These are phyloP conservation scores for Sinocyclocheilus rhinocerous DNA, from an alignment of 2,113 vertebrate species.

Conservation along the genomic window DNA sequence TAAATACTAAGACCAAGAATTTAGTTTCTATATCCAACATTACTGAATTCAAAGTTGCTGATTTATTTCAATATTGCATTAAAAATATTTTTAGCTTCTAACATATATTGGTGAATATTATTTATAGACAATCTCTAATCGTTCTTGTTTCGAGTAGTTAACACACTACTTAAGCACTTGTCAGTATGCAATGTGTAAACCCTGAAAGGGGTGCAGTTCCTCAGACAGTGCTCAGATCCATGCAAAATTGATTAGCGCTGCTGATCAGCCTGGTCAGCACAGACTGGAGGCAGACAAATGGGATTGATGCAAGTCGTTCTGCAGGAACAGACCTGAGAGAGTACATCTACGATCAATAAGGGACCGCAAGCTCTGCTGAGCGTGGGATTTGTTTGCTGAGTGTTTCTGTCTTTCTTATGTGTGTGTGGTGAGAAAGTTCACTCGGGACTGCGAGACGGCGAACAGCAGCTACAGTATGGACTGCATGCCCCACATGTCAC, in stretches of 20 bases:
- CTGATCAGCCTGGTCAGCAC: conserved; percentile 67
- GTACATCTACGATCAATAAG: conserved; percentile 64
- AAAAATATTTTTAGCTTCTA: background rate
- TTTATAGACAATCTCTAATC: background rate
- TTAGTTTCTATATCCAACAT: background rate
- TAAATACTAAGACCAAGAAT: background rate
- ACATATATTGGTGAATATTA: background rate
- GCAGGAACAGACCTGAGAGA: conserved; percentile 60
- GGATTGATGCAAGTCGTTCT: conserved; percentile 59
- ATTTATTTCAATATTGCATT: background rate
- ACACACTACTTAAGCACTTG: conserved; percentile 15
- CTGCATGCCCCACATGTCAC: conserved; percentile 68
- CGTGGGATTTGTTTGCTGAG: conserved; percentile 36
- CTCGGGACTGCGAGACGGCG: conserved; percentile 61
- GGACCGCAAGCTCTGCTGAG: conserved; percentile 69
- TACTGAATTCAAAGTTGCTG: background rate
- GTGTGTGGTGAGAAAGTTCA: conserved; percentile 67
- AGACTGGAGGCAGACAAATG: conserved; percentile 64
- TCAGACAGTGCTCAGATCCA: conserved; percentile 63
- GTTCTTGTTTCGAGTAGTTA: background rate
- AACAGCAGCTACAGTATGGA: conserved; percentile 68
- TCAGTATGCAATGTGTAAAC: conserved; percentile 10
- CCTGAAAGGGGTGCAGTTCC: conserved; percentile 43
- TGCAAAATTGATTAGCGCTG: conserved; percentile 67
- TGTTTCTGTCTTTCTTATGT: conserved; percentile 44